Base-by-base conservation (phyloP, 2,113 vertebrate genomes). In the Neotragus moschatus region DNA sequence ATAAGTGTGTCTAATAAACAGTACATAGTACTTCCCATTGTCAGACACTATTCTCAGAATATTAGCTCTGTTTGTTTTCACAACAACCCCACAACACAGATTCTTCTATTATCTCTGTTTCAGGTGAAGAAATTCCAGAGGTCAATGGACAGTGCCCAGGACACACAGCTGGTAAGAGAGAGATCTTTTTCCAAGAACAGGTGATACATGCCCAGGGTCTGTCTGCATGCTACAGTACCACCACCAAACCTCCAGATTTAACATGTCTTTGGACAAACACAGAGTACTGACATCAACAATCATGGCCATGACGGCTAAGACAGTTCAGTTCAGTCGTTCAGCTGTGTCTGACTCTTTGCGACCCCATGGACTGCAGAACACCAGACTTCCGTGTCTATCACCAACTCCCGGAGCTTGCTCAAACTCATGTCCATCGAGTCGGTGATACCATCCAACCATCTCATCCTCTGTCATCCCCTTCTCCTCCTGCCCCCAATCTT, bases 1-100 rank as follows among this genome's bases (percentile, higher is more conserved):
- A 21, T 53, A 17, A 45, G 23, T 3, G 49, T 30, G 23, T 47
- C 43, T 63, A 7, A 61, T 25, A 39, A 70, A 51, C 92, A 70
- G 0, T 5, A n/a, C 17, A 2, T 0, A 0, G 21, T 11, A 36
- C 84, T 28, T 13, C 30, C 33, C 15, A 17, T 0, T 39, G 0
- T 6, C 9, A 61, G 73, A 7, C 7, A 4, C 33, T 6, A 17
- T 4, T 7, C 63, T 49, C 1, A 33, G 30, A 51, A 51, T 9
- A 36, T 2, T 3, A 16, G 56, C 28, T 25, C 79, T 58, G 56
- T 53, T 25, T 5, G 19, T 7, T 36, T 47, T 61, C 92, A 39
- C 63, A 23, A 33, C 1, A 26, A 47, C 10, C 19, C 60, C 47
- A 33, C 12, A 11, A 6, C 0, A 11, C 3, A 39, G 58, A 51